Percentiles rank a stretch among this genome's conserved stretches.
phyloP scores from a whole-genome alignment of 2,797 vertebrate species.

The Gallinago stenura region DNA sequence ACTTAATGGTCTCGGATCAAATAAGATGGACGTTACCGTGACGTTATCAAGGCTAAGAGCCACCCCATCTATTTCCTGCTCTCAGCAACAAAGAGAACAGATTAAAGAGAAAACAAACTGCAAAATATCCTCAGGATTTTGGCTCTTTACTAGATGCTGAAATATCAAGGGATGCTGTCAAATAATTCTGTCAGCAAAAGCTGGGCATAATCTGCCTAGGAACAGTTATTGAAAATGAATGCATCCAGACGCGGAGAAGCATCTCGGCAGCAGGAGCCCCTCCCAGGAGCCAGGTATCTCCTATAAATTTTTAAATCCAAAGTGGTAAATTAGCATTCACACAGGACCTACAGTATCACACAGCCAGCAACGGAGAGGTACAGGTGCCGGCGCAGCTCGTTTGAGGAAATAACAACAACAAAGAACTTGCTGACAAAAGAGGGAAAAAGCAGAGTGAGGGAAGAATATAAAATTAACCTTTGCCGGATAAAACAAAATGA shows the following conservation, averaged over 20 bases:
- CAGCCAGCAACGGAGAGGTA: background rate
- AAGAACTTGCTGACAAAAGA: slow-evolving; percentile 46
- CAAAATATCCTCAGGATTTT: background rate
- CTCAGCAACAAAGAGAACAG: background rate
- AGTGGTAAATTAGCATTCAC: background rate
- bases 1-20: background rate
- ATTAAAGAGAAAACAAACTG: slow-evolving; percentile 36
- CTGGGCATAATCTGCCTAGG: background rate
- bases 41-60: slow-evolving; percentile 37
- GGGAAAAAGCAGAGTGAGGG: background rate
- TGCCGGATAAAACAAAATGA: background rate
- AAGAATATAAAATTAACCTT: slow-evolving; percentile 20
- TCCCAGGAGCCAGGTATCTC: background rate
- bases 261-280: background rate
- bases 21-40: background rate
- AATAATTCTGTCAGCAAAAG: slow-evolving; percentile 21
- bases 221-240: background rate
- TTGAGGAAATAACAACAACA: background rate
- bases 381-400: background rate
- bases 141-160: background rate
- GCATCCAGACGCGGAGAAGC: background rate
- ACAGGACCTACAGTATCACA: background rate
- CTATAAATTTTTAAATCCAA: background rate
- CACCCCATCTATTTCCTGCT: slow-evolving; percentile 8
- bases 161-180: slow-evolving; percentile 49